These are phyloP conservation scores for Andrena hattorfiana DNA, from an alignment of 2,888 invertebrate species.

Conservation along the genomic window DNA sequence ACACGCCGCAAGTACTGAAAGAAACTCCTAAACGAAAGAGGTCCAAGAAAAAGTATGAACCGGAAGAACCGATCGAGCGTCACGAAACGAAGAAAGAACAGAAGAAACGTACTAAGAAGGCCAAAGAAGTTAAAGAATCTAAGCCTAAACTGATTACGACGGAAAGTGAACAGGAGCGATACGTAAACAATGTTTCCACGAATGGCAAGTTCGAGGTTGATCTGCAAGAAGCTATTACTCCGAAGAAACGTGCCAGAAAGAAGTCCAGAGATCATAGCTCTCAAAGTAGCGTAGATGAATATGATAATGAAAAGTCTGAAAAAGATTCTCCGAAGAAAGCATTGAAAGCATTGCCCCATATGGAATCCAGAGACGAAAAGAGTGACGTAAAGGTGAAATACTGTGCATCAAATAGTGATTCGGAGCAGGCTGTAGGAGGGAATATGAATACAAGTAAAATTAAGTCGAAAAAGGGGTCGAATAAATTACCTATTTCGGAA, in stretches of 20 bases:
- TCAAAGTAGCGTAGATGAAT: constrained; percentile 17
- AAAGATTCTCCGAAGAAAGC: neutral
- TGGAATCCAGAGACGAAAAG: neutral
- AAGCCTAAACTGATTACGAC: neutral
- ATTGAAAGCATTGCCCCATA: neutral
- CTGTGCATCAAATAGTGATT: neutral
- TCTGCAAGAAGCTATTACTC: neutral
- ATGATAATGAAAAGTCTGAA: neutral
- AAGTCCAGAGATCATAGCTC: constrained; percentile 2
- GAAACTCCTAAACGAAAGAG: constrained; percentile 4
- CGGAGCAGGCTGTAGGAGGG: neutral
- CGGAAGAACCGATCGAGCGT: neutral
- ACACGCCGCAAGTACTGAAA: constrained; percentile 12
- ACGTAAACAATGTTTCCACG: neutral
- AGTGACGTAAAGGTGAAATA: constrained; percentile 18
- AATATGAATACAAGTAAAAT: neutral
- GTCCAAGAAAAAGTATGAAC: neutral
- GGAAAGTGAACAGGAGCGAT: neutral
- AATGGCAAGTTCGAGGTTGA: neutral
- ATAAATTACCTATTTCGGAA: neutral
- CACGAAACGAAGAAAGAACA: constrained; percentile 17
- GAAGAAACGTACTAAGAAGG: constrained; percentile 6
- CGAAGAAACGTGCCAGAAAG: constrained; percentile 10
- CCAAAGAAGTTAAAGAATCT: constrained; percentile 24
- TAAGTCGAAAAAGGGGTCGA: neutral